Base-by-base conservation (phyloP, 1,140 invertebrate species). In the Ladona fulva region DNA sequence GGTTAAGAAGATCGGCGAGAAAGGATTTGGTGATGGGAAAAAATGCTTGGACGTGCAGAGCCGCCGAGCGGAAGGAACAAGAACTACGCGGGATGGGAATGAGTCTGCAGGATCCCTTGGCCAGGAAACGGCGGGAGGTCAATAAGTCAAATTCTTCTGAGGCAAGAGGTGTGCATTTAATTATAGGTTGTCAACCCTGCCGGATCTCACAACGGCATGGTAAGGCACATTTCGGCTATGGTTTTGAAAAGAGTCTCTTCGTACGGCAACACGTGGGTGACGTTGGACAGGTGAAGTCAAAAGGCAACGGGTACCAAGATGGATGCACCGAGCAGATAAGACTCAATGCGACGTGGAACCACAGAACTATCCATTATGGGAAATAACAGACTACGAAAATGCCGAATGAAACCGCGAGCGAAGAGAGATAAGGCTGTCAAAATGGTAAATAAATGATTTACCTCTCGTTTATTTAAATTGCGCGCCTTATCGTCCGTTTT, bases 381-480 rank as follows among this genome's bases (percentile, higher is more conserved):
- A 66, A 66, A 66, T 66, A 66, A 66, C 52, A 66, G 52, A 12
- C 52, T 66, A 66, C 52, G 52, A 66, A 66, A 66, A 66, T 66
- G 1, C 52, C 52, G n/a, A 66, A 66, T 66, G 52, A 66, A 66
- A 66, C 52, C 52, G 52, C 52, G 52, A 66, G 52, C n/a, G 52
- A 22, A 66, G 52, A 12, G 52, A 66, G 52, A 66, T 66, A 66
- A 66, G 52, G 52, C 52, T 66, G 52, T 66, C 52, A 66, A 66
- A 66, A 66, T 37, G 52, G 52, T 66, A 66, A 66, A 66, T 66
- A 66, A 66, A 66, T 66, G 52, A 66, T 66, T 66, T 66, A 66
- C n/a, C 1, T 22, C n/a, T 66, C 52, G 52, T 66, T 66, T 66
- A 66, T 66, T 66, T 66, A 66, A 66, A 22, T 16, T 66, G n/a